Evolutionary conservation across 2,113 vertebrate species (phyloP), one percentile per base, ranked within the genome.

Genomic region (Amblyornis subalaris): DNA sequence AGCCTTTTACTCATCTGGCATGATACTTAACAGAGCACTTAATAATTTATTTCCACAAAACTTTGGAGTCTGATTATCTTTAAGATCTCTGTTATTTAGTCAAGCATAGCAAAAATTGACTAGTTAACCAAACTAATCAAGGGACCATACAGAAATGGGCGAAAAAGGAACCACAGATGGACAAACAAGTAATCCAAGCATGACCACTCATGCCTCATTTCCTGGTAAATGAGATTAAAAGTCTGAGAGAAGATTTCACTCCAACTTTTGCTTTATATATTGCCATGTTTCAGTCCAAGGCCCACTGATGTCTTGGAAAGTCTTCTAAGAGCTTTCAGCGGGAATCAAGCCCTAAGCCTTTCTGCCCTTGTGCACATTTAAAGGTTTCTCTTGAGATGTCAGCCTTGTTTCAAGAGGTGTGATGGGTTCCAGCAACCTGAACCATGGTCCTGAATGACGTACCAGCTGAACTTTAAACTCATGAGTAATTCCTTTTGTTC

Each of bases 401-500:
- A 90, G 90, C 35, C 72, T 77, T 83, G 75, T 92, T 88, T 67
- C 72, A 85, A 53, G 25, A 80, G 90, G 42, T 35, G 36, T 55
- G 65, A 73, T 58, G 64, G 36, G 79, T 44, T 76, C 75, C 90
- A 80, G 75, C 83, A 94, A 95, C 94, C 90, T 88, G 85, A 86
- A 83, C 60, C 35, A 20, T 4, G 44, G 54, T 83, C 67, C 29
- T 5, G 2, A 88, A 75, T 85, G 10, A 79, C 38, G 2, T 40
- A 85, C 31, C 64, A 80, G 74, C 54, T 95, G 90, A 94, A 80
- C 71, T 93, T 94, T 66, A 85, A 90, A 65, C 14, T 58, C 61
- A 24, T 17, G 35, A 89, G 42, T 48, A 85, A 82, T 33, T 79
- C 33, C 78, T 82, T 91, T 95, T 89, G 67, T 88, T 77, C 64